phyloP scores from a whole-genome alignment of 2,113 vertebrate genomes.

The human (Homo sapiens) region DNA sequence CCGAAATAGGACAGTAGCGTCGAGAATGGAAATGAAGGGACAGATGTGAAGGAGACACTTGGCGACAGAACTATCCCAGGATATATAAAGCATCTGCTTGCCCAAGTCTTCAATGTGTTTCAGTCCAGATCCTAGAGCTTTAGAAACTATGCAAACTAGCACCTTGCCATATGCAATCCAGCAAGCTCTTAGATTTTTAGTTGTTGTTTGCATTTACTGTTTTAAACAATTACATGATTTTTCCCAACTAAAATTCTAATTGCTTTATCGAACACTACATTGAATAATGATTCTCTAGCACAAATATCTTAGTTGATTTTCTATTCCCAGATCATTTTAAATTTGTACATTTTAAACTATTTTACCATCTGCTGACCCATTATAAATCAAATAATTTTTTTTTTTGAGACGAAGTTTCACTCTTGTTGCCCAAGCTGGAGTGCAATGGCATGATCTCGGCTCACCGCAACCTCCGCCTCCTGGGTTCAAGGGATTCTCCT shows the following conservation, averaged over 20 bases:
- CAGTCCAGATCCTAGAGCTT: neutral
- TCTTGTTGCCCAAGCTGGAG: no score
- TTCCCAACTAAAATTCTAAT: neutral
- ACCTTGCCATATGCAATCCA: neutral
- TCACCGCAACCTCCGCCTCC: no score
- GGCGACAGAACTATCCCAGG: neutral
- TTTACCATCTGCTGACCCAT: conserved; percentile 59
- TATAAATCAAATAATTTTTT: conserved; percentile 54
- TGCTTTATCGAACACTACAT: neutral
- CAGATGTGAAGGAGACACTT: conserved; percentile 51
- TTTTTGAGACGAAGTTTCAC: no score
- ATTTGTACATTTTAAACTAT: conserved; percentile 52
- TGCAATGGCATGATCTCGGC: no score
- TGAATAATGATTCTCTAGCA: neutral
- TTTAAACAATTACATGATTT: neutral
- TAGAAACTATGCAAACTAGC: neutral
- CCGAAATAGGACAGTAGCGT: neutral
- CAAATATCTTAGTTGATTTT: conserved; percentile 50
- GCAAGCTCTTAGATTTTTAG: neutral
- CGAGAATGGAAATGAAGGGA: conserved; percentile 7
- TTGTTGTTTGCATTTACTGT: neutral
- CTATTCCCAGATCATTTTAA: conserved; percentile 42
- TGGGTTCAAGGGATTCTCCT: no score
- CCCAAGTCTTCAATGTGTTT: neutral
- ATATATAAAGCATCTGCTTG: conserved; percentile 46